Conservation (phyloP, 2,797 vertebrate species). For the Mormyrops attenuatus region DNA sequence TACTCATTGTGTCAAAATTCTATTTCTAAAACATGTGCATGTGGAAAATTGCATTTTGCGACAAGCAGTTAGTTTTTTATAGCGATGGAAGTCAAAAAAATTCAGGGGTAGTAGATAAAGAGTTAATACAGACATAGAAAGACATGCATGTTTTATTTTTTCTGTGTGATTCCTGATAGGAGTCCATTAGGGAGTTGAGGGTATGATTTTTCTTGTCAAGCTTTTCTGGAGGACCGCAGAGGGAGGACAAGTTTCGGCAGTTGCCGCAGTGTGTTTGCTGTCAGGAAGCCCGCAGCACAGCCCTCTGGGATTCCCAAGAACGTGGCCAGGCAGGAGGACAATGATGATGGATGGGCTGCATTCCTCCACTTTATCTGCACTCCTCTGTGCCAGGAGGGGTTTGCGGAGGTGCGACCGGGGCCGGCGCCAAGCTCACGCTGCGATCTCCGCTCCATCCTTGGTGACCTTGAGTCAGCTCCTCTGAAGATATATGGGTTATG, state of each 20-base stretch:
- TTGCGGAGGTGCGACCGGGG: constrained; percentile 36
- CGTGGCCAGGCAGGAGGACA: constrained; percentile 44
- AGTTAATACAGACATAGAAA: background rate
- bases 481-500: background rate
- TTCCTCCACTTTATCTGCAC: constrained; percentile 44
- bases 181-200: background rate
- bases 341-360: constrained; percentile 51
- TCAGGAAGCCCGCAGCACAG: constrained; percentile 33
- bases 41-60: background rate
- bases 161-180: background rate
- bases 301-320: constrained; percentile 37
- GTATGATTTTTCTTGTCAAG: background rate
- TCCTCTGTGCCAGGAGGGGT: constrained; percentile 41
- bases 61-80: background rate
- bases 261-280: constrained; percentile 51
- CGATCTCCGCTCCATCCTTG: background rate
- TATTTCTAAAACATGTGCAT: background rate
- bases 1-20: background rate
- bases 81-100: background rate
- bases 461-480: background rate
- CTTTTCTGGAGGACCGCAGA: constrained; percentile 6
- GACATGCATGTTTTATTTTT: background rate
- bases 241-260: constrained; percentile 27
- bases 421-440: background rate
- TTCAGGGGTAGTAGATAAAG: background rate